Conservation (phyloP, 2,797 vertebrate genomes). For the Ptychadena robeensis region DNA sequence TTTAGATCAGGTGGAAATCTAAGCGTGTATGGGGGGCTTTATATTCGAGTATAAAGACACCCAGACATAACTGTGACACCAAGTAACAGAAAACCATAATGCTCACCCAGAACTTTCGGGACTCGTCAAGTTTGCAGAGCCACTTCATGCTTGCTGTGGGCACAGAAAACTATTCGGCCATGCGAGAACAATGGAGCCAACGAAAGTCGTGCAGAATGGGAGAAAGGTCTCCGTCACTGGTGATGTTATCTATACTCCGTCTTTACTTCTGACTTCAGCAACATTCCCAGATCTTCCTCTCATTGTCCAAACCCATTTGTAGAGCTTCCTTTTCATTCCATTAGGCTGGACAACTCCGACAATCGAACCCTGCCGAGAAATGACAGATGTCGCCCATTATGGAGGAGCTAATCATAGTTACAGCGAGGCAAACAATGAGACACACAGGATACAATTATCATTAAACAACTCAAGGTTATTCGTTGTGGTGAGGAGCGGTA, state of each 20-base stretch:
- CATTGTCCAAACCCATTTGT: slow-evolving; percentile 41
- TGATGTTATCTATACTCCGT: background rate
- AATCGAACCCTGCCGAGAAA: slow-evolving; percentile 29
- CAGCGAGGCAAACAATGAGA: background rate
- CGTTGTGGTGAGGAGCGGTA: too few species aligned
- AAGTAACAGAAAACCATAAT: background rate
- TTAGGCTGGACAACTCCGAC: slow-evolving; percentile 1
- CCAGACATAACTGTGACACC: background rate
- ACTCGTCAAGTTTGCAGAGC: slow-evolving; percentile 46
- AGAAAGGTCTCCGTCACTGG: background rate
- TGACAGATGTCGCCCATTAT: background rate
- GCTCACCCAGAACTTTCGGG: slow-evolving; percentile 50
- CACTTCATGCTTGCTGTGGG: slow-evolving; percentile 46
- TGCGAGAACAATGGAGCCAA: background rate
- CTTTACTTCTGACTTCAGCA: slow-evolving; percentile 20
- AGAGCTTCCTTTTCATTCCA: slow-evolving; percentile 43
- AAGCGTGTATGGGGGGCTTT: too few species aligned
- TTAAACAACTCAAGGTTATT: too few species aligned
- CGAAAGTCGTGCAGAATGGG: background rate
- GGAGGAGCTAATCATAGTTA: background rate
- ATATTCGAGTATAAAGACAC: too few species aligned
- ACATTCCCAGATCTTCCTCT: slow-evolving; percentile 54
- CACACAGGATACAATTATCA: background rate
- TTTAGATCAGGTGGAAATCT: too few species aligned
- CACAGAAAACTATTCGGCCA: background rate